Evolutionary conservation across 1,140 invertebrate species (phyloP), one percentile per base, ranked within the genome.

Genomic region (Caenorhabditis tropicalis): DNA sequence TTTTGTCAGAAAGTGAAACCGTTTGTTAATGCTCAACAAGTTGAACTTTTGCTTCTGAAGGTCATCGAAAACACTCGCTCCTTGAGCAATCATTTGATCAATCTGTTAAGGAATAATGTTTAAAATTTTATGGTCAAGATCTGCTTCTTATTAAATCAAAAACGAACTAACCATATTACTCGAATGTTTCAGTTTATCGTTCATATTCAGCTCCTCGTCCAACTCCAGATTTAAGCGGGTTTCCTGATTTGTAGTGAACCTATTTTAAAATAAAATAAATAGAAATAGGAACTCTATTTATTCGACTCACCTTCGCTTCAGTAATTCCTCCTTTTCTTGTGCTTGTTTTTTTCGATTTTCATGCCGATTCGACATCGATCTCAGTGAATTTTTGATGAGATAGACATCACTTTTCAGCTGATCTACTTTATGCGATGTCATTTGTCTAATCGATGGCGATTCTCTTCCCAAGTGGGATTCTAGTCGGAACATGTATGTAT

Each of bases 241-340:
- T 74, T 74, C 65, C 43, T 74, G 65, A 74, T 74, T 74, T 46
- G 65, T 74, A n/a, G 65, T 74, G n/a, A 74, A 74, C n/a, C 65
- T 43, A 21, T 56, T 56, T 12, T 24, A 27, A 15, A 56, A 6
- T 56, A 12, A 10, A 6, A 74, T 0, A 33, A 27, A 65, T 36
- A 29, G 1, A 29, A 29, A 12, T 19, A 58, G 56, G 1, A 1
- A 9, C n/a, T n/a, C n/a, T n/a, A n/a, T n/a, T n/a, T n/a, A 58
- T 58, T 65, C 19, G 48, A 51, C 48, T 27, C 3, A 74, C 65
- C 65, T 74, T n/a, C 36, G 19, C 27, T 74, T 74, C 65, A 74
- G n/a, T 1, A 74, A 24, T 74, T 24, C 33, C 27, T 74, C 36
- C 12, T 74, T 74, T 74, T 74, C 65, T 46, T 43, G 19, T 43